Percentiles rank a stretch among this genome's conserved stretches.
Conservation (phyloP, 1,140 invertebrate genomes). For the Conus betulinus region DNA sequence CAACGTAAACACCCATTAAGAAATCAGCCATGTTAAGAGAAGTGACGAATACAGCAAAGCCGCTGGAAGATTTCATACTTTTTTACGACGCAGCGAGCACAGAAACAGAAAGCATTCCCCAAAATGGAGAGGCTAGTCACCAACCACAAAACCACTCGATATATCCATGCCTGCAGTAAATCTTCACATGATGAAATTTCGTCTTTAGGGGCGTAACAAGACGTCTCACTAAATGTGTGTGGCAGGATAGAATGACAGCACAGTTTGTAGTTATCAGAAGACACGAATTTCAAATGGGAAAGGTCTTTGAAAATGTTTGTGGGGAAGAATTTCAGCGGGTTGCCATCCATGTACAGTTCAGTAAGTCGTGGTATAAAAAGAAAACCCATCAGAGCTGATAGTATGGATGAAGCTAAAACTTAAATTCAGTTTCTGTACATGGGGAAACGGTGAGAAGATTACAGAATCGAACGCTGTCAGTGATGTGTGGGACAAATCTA, state of each 20-base stretch:
- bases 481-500: background rate
- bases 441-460: background rate
- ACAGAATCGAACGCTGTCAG: no score
- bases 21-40: no score
- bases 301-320: no score
- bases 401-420: background rate
- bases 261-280: slow-evolving; percentile 43
- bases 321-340: slow-evolving; percentile 26
- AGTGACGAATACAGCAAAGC: slow-evolving; percentile 14
- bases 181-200: no score
- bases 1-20: no score
- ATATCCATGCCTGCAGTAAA: slow-evolving; percentile 36
- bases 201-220: no score
- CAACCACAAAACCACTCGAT: slow-evolving; percentile 48
- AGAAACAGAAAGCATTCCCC: slow-evolving; percentile 46
- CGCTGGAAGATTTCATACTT: no score
- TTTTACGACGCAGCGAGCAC: no score
- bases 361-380: background rate
- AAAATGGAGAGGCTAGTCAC: slow-evolving; percentile 43
- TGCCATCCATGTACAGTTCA: no score
- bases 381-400: slow-evolving; percentile 29
- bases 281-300: no score
- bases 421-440: slow-evolving; percentile 26
- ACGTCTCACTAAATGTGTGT: no score
- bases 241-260: slow-evolving; percentile 52